A percentile compares a stretch with the other conserved stretches of the same genome.
These are phyloP conservation scores for Marisa cornuarietis DNA, from an alignment of 1,140 invertebrate species.

Conservation along the genomic window DNA sequence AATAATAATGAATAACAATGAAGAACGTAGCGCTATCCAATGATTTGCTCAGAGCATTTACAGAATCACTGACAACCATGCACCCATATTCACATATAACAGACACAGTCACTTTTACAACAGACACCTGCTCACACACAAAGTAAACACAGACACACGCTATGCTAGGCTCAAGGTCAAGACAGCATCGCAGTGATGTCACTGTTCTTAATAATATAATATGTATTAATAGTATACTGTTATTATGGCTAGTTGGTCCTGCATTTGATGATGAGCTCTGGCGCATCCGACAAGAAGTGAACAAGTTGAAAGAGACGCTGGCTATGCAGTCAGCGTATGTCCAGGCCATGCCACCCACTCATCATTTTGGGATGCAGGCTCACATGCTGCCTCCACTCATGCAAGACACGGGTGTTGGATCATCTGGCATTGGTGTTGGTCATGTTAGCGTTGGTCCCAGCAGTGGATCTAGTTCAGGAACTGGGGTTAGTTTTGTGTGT, in stretches of 20 bases:
- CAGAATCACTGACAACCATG: no score
- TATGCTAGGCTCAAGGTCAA: no score
- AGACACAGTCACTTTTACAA: no score
- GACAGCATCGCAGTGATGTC: no score
- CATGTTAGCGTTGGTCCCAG: neutral
- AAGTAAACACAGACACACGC: no score
- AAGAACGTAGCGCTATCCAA: no score
- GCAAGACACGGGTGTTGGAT: neutral
- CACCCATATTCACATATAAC: no score
- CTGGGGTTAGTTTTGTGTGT: slow-evolving; percentile 9
- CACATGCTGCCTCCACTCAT: slow-evolving; percentile 10
- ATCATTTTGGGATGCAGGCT: slow-evolving; percentile 34
- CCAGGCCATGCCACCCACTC: slow-evolving; percentile 44
- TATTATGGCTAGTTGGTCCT: slow-evolving; percentile 32
- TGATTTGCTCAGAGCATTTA: no score
- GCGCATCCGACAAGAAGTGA: slow-evolving; percentile 51
- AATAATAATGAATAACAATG: no score
- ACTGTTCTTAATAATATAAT: neutral
- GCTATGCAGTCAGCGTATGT: slow-evolving; percentile 57
- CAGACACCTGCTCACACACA: no score
- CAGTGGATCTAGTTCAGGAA: neutral
- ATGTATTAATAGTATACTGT: neutral
- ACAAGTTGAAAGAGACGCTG: slow-evolving; percentile 50
- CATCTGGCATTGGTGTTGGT: neutral
- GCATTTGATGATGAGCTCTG: slow-evolving; percentile 52